Conservation (phyloP, 2,888 invertebrate genomes). For the Stenchaetothrips biformis region DNA sequence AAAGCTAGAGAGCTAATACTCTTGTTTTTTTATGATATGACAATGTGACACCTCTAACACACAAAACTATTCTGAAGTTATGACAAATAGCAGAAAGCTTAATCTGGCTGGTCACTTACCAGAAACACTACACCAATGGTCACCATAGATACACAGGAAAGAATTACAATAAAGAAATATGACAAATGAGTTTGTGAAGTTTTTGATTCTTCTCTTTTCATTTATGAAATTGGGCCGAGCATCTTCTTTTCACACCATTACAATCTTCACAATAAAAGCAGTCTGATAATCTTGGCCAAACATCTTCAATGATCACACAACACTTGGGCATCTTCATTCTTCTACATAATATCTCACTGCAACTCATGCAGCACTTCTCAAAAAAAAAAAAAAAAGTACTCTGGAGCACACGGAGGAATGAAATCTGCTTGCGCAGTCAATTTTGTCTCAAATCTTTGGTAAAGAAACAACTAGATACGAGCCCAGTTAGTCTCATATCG, state of each 20-base stretch:
- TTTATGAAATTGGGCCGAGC: too few relatives aligned
- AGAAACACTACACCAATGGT: background rate
- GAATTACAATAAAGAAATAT: background rate
- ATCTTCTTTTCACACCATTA: background rate
- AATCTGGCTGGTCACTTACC: constrained; percentile 15
- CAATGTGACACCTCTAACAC: constrained; percentile 7
- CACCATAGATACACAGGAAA: background rate
- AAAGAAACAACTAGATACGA: background rate
- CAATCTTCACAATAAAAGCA: background rate
- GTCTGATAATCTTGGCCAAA: background rate
- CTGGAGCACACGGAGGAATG: background rate
- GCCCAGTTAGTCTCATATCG: background rate
- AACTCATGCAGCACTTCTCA: background rate
- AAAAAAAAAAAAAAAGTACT: too few relatives aligned
- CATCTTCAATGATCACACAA: background rate
- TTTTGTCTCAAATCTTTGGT: background rate
- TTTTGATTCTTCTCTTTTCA: background rate
- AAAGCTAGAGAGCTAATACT: too few relatives aligned
- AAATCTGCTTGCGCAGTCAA: background rate
- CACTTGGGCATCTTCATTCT: background rate
- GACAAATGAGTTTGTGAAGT: background rate
- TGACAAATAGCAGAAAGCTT: background rate
- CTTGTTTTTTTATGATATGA: background rate
- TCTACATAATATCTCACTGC: background rate
- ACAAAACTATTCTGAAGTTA: background rate